Conservation (phyloP, 2,797 vertebrate species). For the Crocidura indochinensis region DNA sequence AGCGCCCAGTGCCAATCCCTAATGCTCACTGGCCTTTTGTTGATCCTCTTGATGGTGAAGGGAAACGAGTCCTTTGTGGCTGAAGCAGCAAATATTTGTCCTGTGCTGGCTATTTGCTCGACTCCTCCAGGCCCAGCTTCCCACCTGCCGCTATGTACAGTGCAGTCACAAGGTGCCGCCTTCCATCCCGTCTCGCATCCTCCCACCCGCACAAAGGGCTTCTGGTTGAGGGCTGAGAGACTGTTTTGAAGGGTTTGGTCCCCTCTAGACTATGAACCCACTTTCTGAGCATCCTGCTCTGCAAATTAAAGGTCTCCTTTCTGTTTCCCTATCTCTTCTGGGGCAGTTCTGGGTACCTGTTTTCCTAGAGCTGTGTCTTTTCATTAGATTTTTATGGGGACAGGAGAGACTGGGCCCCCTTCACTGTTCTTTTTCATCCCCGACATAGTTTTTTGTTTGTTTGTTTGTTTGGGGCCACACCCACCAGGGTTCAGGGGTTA, state of each 20-base stretch:
- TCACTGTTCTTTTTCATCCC: too few species aligned
- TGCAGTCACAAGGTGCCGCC: constrained; percentile 56
- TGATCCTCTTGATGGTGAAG: background rate
- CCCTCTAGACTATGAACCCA: background rate
- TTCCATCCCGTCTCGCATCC: constrained; percentile 30
- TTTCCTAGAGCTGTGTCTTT: too few species aligned
- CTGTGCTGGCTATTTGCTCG: constrained; percentile 26
- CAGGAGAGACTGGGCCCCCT: too few species aligned
- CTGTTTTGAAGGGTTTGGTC: constrained; percentile 28
- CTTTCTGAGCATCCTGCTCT: background rate
- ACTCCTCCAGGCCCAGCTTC: constrained; percentile 53
- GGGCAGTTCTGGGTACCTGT: too few species aligned
- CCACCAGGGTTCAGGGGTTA: too few species aligned
- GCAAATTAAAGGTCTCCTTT: too few species aligned
- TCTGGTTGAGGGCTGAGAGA: background rate
- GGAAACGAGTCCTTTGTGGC: constrained; percentile 42
- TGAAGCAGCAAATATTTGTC: constrained; percentile 72
- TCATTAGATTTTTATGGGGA: too few species aligned
- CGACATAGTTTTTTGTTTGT: too few species aligned
- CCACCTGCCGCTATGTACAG: constrained; percentile 37
- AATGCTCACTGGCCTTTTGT: background rate
- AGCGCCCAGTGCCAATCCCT: background rate
- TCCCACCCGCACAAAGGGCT: constrained; percentile 54
- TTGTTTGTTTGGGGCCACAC: too few species aligned
- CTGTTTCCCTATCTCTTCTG: too few species aligned